Evolutionary conservation across 1,140 invertebrate species (phyloP), one percentile per base, ranked within the genome.

Genomic region (Bombus sibiricus): DNA sequence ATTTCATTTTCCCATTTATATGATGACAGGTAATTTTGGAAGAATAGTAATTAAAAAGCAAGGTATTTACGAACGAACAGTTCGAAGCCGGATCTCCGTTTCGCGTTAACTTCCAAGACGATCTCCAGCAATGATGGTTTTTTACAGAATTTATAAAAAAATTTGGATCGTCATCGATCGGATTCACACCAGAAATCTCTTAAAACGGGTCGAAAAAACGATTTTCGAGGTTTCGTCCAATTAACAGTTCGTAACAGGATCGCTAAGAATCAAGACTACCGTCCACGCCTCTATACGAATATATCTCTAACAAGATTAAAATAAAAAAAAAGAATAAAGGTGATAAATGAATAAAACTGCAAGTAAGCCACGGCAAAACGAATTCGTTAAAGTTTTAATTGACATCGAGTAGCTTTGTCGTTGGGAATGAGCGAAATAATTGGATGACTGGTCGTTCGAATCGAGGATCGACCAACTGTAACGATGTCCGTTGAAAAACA

Each of bases 381-480:
- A 80, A 85, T 79, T 85, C 83, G 76, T 85, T 85, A 85, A 80
- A 28, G 37, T 39, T n/a, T 85, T 85, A 85, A 85, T 85, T 80
- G 77, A 73, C 76, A 72, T 64, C 68, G 53, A 71, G 68, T 37
- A 72, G 39, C 83, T 79, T 84, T 79, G 82, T 84, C 75, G 34
- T 34, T 62, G 73, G 82, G 57, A 53, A 79, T 39, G 39, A 62
- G 76, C n/a, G 39, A 85, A 85, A 80, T 80, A 80, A 80, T 80
- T 85, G 76, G 83, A 80, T 34, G 64, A 32, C 34, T 8, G 66
- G 47, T n/a, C 18, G 34, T 66, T 69, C 76, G 39, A n/a, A 6
- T 73, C 53, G 69, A 34, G 69, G 37, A 76, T 28, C 57, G 81
- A 68, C 59, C 57, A 62, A 25, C 32, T 64, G 81, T 68, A 83